phyloP scores from a whole-genome alignment of 2,113 vertebrate species.

The Salminus brasiliensis region DNA sequence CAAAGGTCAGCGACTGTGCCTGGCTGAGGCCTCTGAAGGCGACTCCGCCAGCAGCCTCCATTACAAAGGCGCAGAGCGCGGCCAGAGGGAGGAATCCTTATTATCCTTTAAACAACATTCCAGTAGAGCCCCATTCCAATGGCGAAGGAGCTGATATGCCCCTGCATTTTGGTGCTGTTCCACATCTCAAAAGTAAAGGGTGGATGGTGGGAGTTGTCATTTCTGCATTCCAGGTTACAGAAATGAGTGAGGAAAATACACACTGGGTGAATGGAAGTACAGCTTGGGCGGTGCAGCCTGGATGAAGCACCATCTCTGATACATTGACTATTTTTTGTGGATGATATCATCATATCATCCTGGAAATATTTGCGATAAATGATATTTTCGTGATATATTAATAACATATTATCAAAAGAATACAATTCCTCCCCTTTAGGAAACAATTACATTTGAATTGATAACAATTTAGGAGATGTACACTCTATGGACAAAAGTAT shows the following conservation, averaged over 20 bases:
- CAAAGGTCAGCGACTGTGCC: slow-evolving; percentile 20
- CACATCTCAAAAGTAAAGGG: no score
- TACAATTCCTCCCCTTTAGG: no score
- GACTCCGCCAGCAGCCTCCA: slow-evolving; percentile 4
- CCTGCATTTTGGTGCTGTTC: not conserved
- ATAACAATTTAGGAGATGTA: no score
- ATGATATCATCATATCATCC: not conserved
- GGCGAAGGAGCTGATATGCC: not conserved
- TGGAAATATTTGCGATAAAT: no score
- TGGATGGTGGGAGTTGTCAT: no score
- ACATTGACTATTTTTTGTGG: not conserved
- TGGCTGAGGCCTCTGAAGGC: slow-evolving; percentile 32
- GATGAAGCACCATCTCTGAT: not conserved
- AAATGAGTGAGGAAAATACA: not conserved
- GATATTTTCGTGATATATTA: no score
- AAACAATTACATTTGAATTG: no score
- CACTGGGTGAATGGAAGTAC: no score
- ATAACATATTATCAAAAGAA: no score
- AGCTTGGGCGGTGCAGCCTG: not conserved
- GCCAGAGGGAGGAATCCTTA: slow-evolving; percentile 43
- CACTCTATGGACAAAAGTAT: no score
- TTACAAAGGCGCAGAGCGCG: slow-evolving; percentile 39
- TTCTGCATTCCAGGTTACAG: not conserved
- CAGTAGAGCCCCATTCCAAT: slow-evolving; percentile 1
- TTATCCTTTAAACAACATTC: slow-evolving; percentile 38